Base-by-base conservation (phyloP, 2,113 vertebrate species). In the Scopus umbretta region DNA sequence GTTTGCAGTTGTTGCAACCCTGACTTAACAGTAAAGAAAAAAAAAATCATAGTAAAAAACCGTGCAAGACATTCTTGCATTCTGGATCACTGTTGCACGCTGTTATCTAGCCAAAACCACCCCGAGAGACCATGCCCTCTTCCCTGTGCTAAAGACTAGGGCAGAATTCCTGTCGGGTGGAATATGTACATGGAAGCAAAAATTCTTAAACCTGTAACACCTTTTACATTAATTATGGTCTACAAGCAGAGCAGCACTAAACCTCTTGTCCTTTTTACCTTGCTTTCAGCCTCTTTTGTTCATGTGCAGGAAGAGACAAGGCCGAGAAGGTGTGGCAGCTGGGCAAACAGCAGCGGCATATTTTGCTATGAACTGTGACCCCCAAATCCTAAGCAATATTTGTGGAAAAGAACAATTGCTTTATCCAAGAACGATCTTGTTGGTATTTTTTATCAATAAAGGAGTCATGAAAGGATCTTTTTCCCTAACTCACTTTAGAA, bases 281-380 rank as follows among this genome's bases (percentile, higher is more conserved):
- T 86, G n/a, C 47, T 80, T 92, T 95, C 82, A 82, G 66, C 38
- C 62, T 85, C 40, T 65, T 86, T 78, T 47, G n/a, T 73, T 88
- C 50, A 66, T 1, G 3, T 20, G 34, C 17, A 72, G 38, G 30
- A 76, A 53, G 25, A 90, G 45, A 86, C 17, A 76, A 55, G 62
- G 86, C 79, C 59, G 40, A 96, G 72, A 80, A 92, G 61, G 88
- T 79, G 59, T 59, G 38, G 82, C 95, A 95, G 73, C 82, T 96
- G 92, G 74, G 80, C 92, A 96, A 97, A 97, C 82, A 97, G 74
- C 86, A 21, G 42, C 10, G 1, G 86, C 43, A 47, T 82, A 82
- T 84, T 96, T 92, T 90, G 32, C 50, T 26, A 45, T 87, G 94
- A 96, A 95, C 94, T 89, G 36, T 86, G 90, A 87, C 87, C 78